phyloP scores from a whole-genome alignment of 23 tunicate genomes.

The Styela clava region DNA sequence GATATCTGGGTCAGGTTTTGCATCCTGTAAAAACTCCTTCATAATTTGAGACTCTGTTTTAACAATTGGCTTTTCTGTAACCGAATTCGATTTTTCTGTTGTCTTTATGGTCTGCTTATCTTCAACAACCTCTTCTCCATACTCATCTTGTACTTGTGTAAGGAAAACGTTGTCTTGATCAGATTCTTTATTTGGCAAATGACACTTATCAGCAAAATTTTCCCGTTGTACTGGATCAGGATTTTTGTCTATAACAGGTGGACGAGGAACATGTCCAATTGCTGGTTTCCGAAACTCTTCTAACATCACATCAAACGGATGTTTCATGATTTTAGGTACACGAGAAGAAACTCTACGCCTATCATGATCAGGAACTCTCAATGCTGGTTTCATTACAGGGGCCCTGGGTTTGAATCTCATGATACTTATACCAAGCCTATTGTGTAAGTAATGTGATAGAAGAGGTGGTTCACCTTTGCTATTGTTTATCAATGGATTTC shows the following conservation, averaged over 20 bases:
- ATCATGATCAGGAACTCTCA: conserved; percentile 53
- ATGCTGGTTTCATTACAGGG: conserved; percentile 41
- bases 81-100: not conserved
- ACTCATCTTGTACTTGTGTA: conserved; percentile 55
- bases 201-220: not conserved
- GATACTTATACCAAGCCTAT: conserved; percentile 63
- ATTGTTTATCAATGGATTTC: conserved; percentile 59
- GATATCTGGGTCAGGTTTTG: conserved; percentile 37
- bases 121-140: not conserved
- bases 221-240: not conserved
- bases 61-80: not conserved
- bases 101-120: no score
- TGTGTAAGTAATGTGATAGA: conserved; percentile 62
- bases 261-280: conserved; percentile 19
- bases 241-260: conserved; percentile 9
- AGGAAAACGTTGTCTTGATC: conserved; percentile 68
- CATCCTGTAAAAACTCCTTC: conserved; percentile 57
- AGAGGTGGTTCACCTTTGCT: conserved; percentile 83
- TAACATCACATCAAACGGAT: conserved; percentile 81
- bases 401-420: conserved; percentile 60
- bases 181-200: not conserved
- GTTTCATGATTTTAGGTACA: conserved; percentile 89
- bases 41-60: conserved; percentile 4
- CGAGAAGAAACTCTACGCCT: conserved; percentile 45
- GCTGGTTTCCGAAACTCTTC: conserved; percentile 52